Percentiles rank a stretch among this genome's conserved stretches.
These are phyloP conservation scores for Sarotherodon lohbergeri DNA, from an alignment of 2,113 vertebrate genomes.

Conservation along the genomic window DNA sequence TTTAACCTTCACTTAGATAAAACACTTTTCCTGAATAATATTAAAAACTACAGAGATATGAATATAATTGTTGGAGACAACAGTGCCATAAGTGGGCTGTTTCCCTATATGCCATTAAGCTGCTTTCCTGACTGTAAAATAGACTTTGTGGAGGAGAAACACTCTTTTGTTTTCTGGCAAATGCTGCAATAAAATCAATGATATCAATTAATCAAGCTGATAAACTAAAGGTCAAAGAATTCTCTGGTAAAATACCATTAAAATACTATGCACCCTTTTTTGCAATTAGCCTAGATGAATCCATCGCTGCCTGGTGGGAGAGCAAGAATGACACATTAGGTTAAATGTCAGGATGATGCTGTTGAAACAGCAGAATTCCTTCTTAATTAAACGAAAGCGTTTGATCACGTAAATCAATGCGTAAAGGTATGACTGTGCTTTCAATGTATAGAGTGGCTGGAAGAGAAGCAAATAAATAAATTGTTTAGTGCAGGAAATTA, in stretches of 20 bases:
- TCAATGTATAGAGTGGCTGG: not conserved
- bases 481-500: constrained; percentile 50
- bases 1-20: not conserved
- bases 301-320: not conserved
- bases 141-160: not conserved
- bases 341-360: not conserved
- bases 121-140: not conserved
- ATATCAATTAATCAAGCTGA: not conserved
- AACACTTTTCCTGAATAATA: not conserved
- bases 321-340: not conserved
- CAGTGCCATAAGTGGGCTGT: not conserved
- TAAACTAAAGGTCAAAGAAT: not conserved
- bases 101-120: not conserved
- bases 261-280: not conserved
- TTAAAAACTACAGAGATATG: not conserved
- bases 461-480: not conserved
- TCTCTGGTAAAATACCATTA: not conserved
- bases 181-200: not conserved
- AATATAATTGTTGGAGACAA: not conserved
- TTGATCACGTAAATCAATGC: not conserved
- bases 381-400: not conserved
- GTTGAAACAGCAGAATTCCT: not conserved
- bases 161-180: not conserved
- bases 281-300: not conserved
- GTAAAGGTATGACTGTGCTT: not conserved